phyloP scores from a whole-genome alignment of 2,113 vertebrate genomes.

The Chiloscyllium plagiosum region DNA sequence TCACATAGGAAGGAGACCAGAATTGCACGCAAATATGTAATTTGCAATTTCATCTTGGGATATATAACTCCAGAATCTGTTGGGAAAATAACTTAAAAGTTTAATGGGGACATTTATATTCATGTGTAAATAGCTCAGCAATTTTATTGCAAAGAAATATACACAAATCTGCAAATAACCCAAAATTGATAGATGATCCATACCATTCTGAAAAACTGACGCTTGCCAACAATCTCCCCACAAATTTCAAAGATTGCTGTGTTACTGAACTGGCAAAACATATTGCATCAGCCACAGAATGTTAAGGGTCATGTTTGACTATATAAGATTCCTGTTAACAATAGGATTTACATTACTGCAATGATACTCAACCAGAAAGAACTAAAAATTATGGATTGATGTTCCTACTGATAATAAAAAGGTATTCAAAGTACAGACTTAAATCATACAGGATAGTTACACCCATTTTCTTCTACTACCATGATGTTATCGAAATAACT shows the following conservation, averaged over 20 bases:
- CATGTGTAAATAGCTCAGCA: background rate
- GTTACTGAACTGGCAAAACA: background rate
- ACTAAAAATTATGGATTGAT: background rate
- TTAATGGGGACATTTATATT: background rate
- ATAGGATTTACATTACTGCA: background rate
- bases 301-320: background rate
- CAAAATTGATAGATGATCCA: background rate
- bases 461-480: too few relatives aligned
- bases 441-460: background rate
- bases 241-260: background rate
- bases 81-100: background rate
- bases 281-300: background rate
- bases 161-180: background rate
- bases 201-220: background rate
- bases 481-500: too few relatives aligned
- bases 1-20: too few relatives aligned
- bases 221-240: background rate
- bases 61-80: background rate
- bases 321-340: background rate
- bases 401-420: background rate
- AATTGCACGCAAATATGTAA: background rate
- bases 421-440: background rate
- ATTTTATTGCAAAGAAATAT: background rate
- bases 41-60: background rate
- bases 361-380: background rate